Conservation (phyloP, 2,113 vertebrate genomes). For the Engystomops pustulosus region DNA sequence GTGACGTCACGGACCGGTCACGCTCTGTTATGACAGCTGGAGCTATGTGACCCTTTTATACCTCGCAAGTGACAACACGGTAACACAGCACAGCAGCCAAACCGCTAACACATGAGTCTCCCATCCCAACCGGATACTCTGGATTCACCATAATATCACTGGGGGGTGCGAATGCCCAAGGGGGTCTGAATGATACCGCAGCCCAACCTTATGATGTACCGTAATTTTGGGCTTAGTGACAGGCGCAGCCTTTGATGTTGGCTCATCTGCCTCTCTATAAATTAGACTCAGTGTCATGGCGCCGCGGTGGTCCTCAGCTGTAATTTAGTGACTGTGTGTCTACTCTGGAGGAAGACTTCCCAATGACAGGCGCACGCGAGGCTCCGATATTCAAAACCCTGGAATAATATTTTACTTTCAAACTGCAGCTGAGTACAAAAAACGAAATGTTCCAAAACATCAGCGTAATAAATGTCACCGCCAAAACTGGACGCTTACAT, state of each 20-base stretch:
- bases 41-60: conserved; percentile 29
- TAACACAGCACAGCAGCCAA: conserved; percentile 48
- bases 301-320: not conserved
- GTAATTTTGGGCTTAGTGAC: too few species aligned
- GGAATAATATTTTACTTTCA: conserved; percentile 34
- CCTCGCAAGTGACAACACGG: conserved; percentile 43
- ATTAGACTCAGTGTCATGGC: not conserved
- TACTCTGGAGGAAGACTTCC: not conserved
- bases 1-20: not conserved
- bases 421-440: conserved; percentile 1
- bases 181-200: not conserved
- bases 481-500: not conserved
- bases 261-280: not conserved
- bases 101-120: conserved; percentile 5
- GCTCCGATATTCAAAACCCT: conserved; percentile 31
- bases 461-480: not conserved
- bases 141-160: too few species aligned
- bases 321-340: conserved; percentile 4
- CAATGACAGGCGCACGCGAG: not conserved
- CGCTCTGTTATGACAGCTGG: conserved; percentile 44
- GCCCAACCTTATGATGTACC: too few species aligned
- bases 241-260: not conserved
- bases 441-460: conserved; percentile 45
- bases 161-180: not conserved
- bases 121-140: too few species aligned